Evolutionary conservation across 2,797 vertebrate species (phyloP).

Genomic region (Okamejei kenojei): DNA sequence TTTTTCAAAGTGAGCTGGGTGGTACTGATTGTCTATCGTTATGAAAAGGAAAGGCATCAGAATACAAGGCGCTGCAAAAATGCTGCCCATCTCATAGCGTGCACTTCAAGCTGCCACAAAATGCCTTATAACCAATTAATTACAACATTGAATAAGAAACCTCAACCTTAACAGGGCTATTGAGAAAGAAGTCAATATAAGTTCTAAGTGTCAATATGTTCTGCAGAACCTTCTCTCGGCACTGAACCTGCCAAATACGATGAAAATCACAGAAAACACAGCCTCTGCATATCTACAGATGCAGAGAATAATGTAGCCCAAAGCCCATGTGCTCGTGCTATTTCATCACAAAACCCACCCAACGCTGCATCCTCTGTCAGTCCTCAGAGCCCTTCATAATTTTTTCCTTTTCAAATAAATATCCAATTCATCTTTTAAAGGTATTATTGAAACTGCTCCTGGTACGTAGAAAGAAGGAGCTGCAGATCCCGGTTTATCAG

Average conservation of each 20-base stretch:
- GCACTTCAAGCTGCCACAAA: not conserved
- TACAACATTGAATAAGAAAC: not conserved
- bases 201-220: not conserved
- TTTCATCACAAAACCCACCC: not conserved
- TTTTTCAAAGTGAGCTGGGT: not conserved
- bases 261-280: not conserved
- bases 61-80: not conserved
- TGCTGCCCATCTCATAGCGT: not conserved
- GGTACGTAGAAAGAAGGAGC: too few relatives aligned
- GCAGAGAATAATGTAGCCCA: not conserved
- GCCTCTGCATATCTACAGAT: not conserved
- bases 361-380: not conserved
- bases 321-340: not conserved
- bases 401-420: not conserved
- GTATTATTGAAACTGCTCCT: not conserved
- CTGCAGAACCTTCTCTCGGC: not conserved
- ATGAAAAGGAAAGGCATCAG: not conserved
- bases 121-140: not conserved
- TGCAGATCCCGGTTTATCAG: too few relatives aligned
- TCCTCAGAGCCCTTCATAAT: not conserved
- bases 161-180: not conserved
- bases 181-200: not conserved
- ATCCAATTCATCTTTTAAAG: not conserved
- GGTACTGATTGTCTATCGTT: not conserved
- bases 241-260: too few relatives aligned